Conservation (phyloP, 1,140 invertebrate species). For the Araneus ventricosus region DNA sequence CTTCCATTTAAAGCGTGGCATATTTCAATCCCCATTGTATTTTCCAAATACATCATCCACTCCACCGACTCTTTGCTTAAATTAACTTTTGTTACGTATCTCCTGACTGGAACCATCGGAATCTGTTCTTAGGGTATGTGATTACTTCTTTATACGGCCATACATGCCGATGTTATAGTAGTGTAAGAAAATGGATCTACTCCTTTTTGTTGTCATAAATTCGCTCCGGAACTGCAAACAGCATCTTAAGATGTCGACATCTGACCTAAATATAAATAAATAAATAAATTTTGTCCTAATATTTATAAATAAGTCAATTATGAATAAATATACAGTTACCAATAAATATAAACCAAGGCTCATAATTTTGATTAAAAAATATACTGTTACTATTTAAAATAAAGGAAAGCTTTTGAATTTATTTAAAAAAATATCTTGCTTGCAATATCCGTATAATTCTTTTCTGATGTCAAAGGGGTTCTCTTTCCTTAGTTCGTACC, state of each 20-base stretch:
- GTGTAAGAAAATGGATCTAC: neutral
- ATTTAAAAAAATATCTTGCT: neutral
- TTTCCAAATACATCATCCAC: conserved; percentile 54
- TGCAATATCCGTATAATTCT: neutral
- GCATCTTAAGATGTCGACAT: conserved; percentile 6
- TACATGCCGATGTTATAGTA: conserved; percentile 35
- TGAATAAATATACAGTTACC: neutral
- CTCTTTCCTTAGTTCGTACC: neutral
- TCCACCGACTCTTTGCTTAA: neutral
- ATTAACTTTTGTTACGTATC: conserved; percentile 48
- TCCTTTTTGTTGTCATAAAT: neutral
- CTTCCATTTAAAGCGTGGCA: conserved; percentile 34
- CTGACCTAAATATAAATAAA: conserved; percentile 4
- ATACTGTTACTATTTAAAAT: neutral
- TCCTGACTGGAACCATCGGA: conserved; percentile 61
- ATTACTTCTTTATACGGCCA: conserved; percentile 33
- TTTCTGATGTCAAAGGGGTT: neutral
- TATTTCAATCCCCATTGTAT: conserved; percentile 45
- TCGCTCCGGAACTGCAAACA: neutral
- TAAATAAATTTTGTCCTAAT: too few relatives aligned
- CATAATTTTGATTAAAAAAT: neutral
- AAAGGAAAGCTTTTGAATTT: neutral
- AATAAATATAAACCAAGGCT: neutral
- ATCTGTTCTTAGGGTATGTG: conserved; percentile 41
- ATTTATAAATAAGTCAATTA: neutral